These are phyloP conservation scores for Corythoichthys haematopterus DNA, from an alignment of 2,113 vertebrate genomes.

Conservation along the genomic window DNA sequence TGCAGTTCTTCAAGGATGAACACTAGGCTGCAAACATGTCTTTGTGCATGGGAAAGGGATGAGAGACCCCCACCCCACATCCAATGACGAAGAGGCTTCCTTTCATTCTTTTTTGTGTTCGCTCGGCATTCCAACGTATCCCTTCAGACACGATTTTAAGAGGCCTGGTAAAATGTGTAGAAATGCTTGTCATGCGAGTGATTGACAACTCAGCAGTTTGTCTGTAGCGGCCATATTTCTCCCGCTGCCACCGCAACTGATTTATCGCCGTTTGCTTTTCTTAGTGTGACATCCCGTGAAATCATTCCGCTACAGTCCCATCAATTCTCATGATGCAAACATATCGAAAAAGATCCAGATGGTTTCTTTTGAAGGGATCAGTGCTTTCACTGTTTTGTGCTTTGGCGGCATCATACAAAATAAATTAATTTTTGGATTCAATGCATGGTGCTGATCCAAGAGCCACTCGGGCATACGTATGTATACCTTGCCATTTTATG, in stretches of 20 bases:
- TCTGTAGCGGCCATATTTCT: conserved; percentile 44
- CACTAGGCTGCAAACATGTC: conserved; percentile 9
- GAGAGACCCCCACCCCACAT: conserved; percentile 49
- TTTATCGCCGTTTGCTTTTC: conserved; percentile 40
- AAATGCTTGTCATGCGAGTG: conserved; percentile 42
- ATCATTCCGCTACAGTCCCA: conserved; percentile 2
- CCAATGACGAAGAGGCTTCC: conserved; percentile 58
- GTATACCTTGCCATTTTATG: background rate
- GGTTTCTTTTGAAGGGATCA: background rate
- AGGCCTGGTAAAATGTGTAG: conserved; percentile 55
- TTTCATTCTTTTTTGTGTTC: conserved; percentile 58
- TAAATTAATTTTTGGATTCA: background rate
- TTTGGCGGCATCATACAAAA: background rate
- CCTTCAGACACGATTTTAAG: conserved; percentile 48
- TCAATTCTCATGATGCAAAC: conserved; percentile 1
- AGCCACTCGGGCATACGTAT: background rate
- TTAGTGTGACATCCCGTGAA: conserved; percentile 13
- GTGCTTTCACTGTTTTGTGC: background rate
- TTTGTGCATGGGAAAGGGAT: conserved; percentile 33
- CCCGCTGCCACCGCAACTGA: conserved; percentile 15
- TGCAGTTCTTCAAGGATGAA: background rate
- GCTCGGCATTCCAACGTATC: conserved; percentile 67
- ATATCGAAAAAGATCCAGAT: background rate
- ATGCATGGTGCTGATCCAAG: background rate
- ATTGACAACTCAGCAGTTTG: conserved; percentile 64